phyloP scores from a whole-genome alignment of 2,113 vertebrate species.

The Dasypus novemcinctus region DNA sequence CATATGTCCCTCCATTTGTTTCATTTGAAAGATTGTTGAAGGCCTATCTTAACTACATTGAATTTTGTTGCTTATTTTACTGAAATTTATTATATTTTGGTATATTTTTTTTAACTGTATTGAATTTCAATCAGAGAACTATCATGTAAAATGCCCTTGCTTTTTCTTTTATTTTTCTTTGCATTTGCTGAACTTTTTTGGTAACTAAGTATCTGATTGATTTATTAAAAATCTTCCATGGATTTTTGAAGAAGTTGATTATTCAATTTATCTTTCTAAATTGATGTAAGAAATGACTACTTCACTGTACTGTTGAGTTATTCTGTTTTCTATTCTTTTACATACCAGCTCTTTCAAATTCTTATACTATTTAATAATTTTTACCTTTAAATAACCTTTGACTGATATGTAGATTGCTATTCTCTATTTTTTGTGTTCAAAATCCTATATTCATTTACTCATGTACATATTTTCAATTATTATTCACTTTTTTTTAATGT shows the following conservation, averaged over 20 bases:
- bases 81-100: neutral
- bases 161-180: neutral
- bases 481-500: neutral
- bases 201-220: neutral
- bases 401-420: neutral
- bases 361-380: neutral
- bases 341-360: neutral
- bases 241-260: neutral
- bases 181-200: neutral
- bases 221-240: neutral
- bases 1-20: neutral
- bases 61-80: neutral
- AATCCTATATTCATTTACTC: neutral
- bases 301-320: neutral
- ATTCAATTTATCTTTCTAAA: neutral
- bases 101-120: neutral
- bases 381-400: neutral
- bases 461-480: neutral
- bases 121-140: neutral
- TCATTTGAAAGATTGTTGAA: neutral
- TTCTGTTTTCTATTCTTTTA: neutral
- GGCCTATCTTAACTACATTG: too few relatives aligned
- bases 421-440: neutral
- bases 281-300: neutral
- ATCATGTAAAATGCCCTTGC: neutral